These are phyloP conservation scores for Astropecten irregularis DNA, from an alignment of 53 echinoderm and acorn worm genomes.

Conservation along the genomic window DNA sequence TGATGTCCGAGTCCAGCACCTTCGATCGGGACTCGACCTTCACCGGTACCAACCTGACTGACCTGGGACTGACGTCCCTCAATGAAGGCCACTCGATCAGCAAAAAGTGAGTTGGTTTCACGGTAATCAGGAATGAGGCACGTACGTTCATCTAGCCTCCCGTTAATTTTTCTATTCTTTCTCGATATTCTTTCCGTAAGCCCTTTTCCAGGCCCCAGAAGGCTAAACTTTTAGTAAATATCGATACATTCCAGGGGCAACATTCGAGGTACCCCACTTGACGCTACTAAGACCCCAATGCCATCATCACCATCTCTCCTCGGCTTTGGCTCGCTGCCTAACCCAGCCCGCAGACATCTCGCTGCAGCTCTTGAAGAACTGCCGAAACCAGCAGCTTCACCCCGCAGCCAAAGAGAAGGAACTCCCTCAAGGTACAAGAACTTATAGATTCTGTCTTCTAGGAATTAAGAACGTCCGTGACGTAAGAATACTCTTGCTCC, in stretches of 20 bases:
- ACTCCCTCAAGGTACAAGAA: slow-evolving; percentile 19
- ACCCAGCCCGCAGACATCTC: slow-evolving; percentile 38
- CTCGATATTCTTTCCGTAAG: not conserved
- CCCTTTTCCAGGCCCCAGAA: not conserved
- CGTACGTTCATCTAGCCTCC: not conserved
- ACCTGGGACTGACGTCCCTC: not conserved
- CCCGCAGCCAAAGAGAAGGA: slow-evolving; percentile 32
- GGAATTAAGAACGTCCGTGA: too few species aligned
- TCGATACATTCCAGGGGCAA: too few species aligned
- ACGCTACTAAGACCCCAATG: slow-evolving; percentile 19
- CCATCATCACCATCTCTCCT: slow-evolving; percentile 35
- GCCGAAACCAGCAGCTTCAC: slow-evolving; percentile 46
- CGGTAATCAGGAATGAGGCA: not conserved
- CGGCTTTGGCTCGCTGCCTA: slow-evolving; percentile 3
- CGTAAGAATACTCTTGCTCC: not conserved
- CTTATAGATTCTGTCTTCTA: too few species aligned
- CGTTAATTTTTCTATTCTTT: not conserved
- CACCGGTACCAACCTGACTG: slow-evolving; percentile 4
- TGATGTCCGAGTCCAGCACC: slow-evolving; percentile 13
- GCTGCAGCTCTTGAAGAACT: slow-evolving; percentile 59
- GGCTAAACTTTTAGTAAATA: too few species aligned
- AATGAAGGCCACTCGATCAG: not conserved
- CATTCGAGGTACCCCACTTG: not conserved
- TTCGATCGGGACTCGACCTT: slow-evolving; percentile 7
- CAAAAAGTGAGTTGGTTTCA: not conserved